phyloP scores from a whole-genome alignment of 2,113 vertebrate genomes.

The Xenopus laevis region DNA sequence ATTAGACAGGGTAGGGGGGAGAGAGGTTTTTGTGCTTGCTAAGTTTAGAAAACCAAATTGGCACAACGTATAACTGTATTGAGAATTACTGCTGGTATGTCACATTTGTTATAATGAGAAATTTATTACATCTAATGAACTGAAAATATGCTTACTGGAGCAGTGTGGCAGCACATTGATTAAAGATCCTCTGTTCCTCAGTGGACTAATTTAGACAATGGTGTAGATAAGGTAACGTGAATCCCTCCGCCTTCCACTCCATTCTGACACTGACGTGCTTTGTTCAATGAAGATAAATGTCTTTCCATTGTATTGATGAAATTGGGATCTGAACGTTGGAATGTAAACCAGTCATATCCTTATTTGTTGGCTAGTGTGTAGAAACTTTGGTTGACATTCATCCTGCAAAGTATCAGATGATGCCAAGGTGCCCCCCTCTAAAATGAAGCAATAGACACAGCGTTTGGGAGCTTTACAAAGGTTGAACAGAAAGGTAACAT shows the following conservation, averaged over 20 bases:
- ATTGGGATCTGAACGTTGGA: neutral
- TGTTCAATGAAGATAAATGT: conserved; percentile 59
- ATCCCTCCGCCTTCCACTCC: conserved; percentile 16
- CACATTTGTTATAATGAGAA: conserved; percentile 63
- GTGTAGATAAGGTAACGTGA: conserved; percentile 53
- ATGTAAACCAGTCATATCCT: neutral
- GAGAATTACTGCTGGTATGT: conserved; percentile 47
- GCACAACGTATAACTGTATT: conserved; percentile 53
- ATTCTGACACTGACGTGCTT: conserved; percentile 45
- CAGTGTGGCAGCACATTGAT: conserved; percentile 55
- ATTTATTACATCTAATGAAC: conserved; percentile 64
- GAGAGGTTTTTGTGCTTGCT: neutral
- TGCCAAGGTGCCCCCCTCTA: neutral
- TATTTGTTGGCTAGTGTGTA: neutral
- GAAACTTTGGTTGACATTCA: neutral
- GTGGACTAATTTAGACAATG: conserved; percentile 53
- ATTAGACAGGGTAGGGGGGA: too few species aligned
- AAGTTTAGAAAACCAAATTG: conserved; percentile 24
- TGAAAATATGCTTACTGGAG: conserved; percentile 60
- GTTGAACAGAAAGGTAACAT: too few species aligned
- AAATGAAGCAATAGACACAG: neutral
- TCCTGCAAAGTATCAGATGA: neutral
- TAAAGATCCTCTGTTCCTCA: conserved; percentile 48
- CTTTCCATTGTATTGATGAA: conserved; percentile 62
- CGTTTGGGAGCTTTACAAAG: too few species aligned